Evolutionary conservation across 2,113 vertebrate genomes (phyloP).

Genomic region (Prunella fulvescens): DNA sequence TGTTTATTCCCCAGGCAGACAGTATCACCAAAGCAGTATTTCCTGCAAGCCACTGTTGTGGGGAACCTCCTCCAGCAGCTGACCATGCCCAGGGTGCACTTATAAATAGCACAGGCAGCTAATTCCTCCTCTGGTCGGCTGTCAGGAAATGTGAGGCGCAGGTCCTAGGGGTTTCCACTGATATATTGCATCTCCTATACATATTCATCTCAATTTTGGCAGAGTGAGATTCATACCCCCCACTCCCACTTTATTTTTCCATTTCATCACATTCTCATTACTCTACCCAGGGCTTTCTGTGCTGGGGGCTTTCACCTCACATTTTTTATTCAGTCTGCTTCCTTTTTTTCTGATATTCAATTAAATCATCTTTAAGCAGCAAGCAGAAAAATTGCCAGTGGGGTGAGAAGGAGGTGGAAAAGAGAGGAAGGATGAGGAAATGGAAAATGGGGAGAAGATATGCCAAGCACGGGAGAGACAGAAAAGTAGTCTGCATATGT

Average conservation of each 20-base stretch:
- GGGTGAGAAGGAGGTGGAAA: neutral
- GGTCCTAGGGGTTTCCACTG: neutral
- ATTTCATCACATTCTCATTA: neutral
- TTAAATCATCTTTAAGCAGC: neutral
- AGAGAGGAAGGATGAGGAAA: neutral
- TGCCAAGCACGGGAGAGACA: neutral
- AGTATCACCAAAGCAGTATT: neutral
- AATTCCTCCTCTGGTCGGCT: neutral
- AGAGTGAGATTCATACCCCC: neutral
- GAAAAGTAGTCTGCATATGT: neutral
- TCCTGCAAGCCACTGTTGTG: neutral
- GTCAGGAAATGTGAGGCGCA: neutral
- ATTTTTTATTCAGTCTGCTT: neutral
- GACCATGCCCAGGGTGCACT: neutral
- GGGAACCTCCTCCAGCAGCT: neutral
- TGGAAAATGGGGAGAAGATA: neutral
- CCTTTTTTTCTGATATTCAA: neutral
- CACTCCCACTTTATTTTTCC: neutral
- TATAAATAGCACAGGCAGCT: slow-evolving; percentile 1
- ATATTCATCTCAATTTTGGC: neutral
- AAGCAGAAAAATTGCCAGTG: neutral
- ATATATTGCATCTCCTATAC: neutral
- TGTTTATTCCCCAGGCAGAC: neutral
- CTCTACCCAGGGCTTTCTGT: neutral
- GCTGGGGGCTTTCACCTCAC: neutral